phyloP scores from a whole-genome alignment of 2,888 invertebrate species.

The Ochropleura leucogaster region DNA sequence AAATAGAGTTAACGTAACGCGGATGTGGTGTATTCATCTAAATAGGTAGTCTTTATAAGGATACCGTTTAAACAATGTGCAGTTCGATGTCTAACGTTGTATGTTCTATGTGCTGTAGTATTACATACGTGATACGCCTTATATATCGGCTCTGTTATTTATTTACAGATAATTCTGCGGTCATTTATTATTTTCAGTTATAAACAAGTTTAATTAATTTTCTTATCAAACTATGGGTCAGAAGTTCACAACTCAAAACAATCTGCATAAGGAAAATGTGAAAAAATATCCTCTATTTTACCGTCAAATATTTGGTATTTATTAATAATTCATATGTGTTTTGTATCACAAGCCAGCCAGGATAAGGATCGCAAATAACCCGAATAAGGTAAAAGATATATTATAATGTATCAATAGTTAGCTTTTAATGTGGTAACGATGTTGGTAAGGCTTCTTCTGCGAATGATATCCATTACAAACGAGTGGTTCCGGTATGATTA shows the following conservation, averaged over 20 bases:
- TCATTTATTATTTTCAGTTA: slow-evolving; percentile 10
- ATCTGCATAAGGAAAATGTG: slow-evolving; percentile 50
- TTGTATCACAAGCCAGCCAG: slow-evolving; percentile 51
- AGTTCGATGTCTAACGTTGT: neutral
- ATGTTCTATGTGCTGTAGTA: neutral
- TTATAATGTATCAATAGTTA: neutral
- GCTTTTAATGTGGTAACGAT: neutral
- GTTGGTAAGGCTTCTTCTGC: neutral
- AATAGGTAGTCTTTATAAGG: neutral
- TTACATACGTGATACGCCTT: neutral
- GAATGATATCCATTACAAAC: neutral
- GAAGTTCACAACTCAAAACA: slow-evolving; percentile 27
- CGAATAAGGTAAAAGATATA: slow-evolving; percentile 39
- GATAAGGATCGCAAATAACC: slow-evolving; percentile 33
- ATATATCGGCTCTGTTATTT: neutral
- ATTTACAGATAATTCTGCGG: slow-evolving; percentile 10
- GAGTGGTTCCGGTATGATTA: neutral
- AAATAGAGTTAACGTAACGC: neutral
- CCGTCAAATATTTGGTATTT: slow-evolving; percentile 1
- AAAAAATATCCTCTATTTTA: slow-evolving; percentile 34
- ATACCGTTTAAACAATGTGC: neutral
- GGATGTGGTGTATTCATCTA: neutral
- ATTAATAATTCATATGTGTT: slow-evolving; percentile 33
- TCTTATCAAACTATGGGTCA: slow-evolving; percentile 51
- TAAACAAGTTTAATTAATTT: slow-evolving; percentile 29